phyloP scores from a whole-genome alignment of 2,113 vertebrate species.

The Austrofundulus limnaeus region DNA sequence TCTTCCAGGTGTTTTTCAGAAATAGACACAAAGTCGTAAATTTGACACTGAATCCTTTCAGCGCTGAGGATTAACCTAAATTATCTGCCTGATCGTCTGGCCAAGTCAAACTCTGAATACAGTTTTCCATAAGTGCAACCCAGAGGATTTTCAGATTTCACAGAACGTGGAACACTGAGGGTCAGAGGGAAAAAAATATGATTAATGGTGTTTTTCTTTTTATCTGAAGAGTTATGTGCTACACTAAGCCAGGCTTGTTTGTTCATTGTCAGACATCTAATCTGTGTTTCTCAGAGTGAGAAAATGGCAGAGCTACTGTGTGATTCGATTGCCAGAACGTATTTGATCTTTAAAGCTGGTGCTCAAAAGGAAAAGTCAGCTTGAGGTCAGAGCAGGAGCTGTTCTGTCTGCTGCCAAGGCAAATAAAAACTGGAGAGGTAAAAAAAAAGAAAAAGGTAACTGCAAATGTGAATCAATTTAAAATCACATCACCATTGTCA shows the following conservation, averaged over 20 bases:
- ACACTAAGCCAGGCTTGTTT: not conserved
- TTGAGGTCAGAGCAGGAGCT: slow-evolving; percentile 14
- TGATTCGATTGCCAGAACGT: slow-evolving; percentile 2
- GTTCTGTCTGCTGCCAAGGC: not conserved
- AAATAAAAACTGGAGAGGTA: slow-evolving; percentile 35
- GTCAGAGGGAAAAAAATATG: too few species aligned
- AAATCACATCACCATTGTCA: too few species aligned
- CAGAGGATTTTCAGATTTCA: not conserved
- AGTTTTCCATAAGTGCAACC: not conserved
- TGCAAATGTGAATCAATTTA: not conserved
- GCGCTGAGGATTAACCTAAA: not conserved
- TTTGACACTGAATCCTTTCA: slow-evolving; percentile 38
- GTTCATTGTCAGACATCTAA: too few species aligned
- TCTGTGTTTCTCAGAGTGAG: not conserved
- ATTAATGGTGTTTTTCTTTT: not conserved
- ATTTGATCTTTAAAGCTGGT: slow-evolving; percentile 24
- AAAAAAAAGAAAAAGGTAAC: slow-evolving; percentile 21
- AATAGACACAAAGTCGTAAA: slow-evolving; percentile 41
- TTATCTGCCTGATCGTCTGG: not conserved
- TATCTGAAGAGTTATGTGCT: too few species aligned
- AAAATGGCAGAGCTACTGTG: slow-evolving; percentile 13
- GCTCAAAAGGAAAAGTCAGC: slow-evolving; percentile 24
- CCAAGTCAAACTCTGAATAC: slow-evolving; percentile 24
- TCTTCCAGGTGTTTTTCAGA: slow-evolving; percentile 48
- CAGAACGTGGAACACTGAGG: not conserved